Conservation (phyloP, 2,797 vertebrate species). For the Liasis olivaceus region DNA sequence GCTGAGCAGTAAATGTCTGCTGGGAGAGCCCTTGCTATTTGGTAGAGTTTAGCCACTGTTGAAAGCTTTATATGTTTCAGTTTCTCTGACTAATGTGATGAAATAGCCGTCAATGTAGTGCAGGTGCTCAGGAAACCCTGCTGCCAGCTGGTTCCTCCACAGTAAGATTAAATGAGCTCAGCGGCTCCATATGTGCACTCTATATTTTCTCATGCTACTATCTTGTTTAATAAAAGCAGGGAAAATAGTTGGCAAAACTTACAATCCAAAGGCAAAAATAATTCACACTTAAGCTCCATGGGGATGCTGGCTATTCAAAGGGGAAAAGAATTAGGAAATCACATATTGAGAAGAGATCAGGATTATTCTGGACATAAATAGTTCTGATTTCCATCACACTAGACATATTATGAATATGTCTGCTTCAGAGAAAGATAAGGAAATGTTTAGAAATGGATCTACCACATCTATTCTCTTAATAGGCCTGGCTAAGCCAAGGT, state of each 20-base stretch:
- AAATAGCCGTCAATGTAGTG: constrained; percentile 34
- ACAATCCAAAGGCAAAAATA: constrained; percentile 1
- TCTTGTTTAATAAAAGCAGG: background rate
- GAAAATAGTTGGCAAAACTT: background rate
- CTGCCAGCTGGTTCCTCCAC: constrained; percentile 38
- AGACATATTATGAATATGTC: background rate
- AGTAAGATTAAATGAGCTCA: constrained; percentile 28
- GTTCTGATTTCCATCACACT: background rate
- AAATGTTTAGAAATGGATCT: background rate
- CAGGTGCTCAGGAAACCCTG: constrained; percentile 56
- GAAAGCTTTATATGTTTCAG: constrained; percentile 21
- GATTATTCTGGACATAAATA: background rate
- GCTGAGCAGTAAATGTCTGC: background rate
- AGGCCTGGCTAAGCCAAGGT: background rate
- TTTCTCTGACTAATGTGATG: constrained; percentile 30
- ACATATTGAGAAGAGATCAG: background rate
- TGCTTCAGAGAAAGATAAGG: background rate
- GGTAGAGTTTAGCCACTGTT: background rate
- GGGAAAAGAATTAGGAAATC: constrained; percentile 2
- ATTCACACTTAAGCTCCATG: background rate
- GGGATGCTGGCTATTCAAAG: background rate
- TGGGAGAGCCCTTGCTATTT: constrained; percentile 22
- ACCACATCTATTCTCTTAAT: background rate
- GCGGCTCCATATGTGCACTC: constrained; percentile 9
- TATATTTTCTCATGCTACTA: constrained; percentile 25